These are phyloP conservation scores for Zoanthus solanderi DNA, from an alignment of 92 coral and sea anemone species.

Conservation along the genomic window DNA sequence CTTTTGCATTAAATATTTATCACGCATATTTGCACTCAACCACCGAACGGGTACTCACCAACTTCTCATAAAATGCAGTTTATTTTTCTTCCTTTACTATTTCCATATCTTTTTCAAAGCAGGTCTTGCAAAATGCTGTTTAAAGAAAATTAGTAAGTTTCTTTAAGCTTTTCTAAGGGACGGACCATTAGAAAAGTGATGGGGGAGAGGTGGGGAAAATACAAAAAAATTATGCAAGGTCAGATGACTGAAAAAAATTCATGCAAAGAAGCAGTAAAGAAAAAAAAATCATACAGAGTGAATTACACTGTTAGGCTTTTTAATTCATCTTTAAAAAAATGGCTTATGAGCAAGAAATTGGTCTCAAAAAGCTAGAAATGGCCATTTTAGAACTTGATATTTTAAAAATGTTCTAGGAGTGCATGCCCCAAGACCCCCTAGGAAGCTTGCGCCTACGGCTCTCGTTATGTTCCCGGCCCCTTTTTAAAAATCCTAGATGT, in stretches of 20 bases:
- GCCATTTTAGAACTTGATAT: no score
- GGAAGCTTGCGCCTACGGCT: background rate
- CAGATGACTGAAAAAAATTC: background rate
- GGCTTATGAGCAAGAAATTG: background rate
- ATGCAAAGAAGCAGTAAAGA: background rate
- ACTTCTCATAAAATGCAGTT: background rate
- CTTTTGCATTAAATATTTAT: background rate
- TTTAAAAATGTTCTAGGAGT: background rate
- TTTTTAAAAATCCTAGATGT: background rate
- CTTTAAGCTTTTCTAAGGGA: background rate
- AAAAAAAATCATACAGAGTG: background rate
- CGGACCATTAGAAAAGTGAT: slow-evolving; percentile 3
- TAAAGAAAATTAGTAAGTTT: background rate
- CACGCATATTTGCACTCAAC: slow-evolving; percentile 15
- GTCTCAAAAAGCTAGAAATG: no score
- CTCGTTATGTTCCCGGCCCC: background rate
- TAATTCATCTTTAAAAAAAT: background rate
- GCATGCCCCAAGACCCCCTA: background rate
- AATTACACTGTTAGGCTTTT: no score
- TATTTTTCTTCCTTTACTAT: background rate
- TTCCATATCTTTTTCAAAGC: slow-evolving; percentile 15
- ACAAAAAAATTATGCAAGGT: background rate
- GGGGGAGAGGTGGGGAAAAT: background rate
- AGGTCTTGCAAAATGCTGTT: background rate
- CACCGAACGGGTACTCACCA: slow-evolving; percentile 21